Evolutionary conservation across 2,797 vertebrate species (phyloP).

Genomic region (Eidolon dupreanum): DNA sequence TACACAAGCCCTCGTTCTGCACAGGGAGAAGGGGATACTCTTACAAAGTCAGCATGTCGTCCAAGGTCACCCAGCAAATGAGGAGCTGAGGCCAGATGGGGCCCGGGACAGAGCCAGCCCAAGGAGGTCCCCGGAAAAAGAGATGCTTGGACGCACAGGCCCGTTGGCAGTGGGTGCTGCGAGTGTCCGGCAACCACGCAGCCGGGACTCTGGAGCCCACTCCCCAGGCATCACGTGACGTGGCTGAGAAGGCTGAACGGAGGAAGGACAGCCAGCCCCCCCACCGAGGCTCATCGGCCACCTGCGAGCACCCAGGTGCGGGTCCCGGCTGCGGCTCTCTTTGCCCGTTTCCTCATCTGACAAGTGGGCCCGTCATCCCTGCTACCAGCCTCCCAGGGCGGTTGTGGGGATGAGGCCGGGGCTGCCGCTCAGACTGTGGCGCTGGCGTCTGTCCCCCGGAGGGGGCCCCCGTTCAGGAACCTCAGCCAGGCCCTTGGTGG

Average conservation of each 20-base stretch:
- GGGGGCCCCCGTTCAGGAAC: accelerated
- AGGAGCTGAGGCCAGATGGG: neutral
- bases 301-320: neutral
- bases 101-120: neutral
- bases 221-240: neutral
- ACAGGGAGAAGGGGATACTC: neutral
- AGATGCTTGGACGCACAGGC: neutral
- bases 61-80: neutral
- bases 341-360: neutral
- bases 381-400: neutral
- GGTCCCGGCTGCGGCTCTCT: neutral
- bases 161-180: accelerated
- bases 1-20: neutral
- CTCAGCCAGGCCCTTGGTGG: neutral
- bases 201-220: neutral
- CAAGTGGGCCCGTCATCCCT: neutral
- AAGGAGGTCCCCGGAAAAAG: neutral
- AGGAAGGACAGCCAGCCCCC: neutral
- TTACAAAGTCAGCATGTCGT: neutral
- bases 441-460: accelerated
- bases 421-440: neutral
- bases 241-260: accelerated
- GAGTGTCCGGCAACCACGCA: neutral
- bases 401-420: neutral
- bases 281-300: too few species aligned